Percentiles rank a stretch among this genome's conserved stretches.
phyloP scores from a whole-genome alignment of 2,888 invertebrate genomes.

The Drosophila algonquin region DNA sequence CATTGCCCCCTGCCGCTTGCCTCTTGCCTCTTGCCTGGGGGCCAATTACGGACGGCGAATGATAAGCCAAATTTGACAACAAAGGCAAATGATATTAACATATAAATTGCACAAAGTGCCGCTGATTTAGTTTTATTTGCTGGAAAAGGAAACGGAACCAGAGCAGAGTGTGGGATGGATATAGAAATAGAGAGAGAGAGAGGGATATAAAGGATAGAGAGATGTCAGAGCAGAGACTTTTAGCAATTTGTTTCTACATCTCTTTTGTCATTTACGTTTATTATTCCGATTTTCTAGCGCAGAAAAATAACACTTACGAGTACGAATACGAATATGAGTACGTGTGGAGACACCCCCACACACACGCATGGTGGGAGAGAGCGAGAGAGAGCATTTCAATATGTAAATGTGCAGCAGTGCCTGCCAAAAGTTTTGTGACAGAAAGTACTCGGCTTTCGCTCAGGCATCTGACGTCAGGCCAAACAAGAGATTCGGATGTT shows the following conservation, averaged over 20 bases:
- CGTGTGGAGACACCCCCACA: conserved; percentile 16
- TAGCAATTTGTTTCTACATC: conserved; percentile 71
- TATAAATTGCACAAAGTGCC: conserved; percentile 79
- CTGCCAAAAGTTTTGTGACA: conserved; percentile 46
- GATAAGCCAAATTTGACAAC: conserved; percentile 58
- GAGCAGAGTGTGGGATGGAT: background rate
- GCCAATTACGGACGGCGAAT: conserved; percentile 60
- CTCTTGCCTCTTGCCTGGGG: conserved; percentile 10
- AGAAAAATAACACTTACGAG: conserved; percentile 80
- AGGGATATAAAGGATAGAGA: background rate
- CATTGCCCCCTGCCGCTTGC: background rate
- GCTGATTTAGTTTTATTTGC: conserved; percentile 71
- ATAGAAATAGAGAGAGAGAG: background rate
- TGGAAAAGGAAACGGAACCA: conserved; percentile 28
- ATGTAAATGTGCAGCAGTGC: conserved; percentile 31
- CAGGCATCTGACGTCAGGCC: conserved; percentile 54
- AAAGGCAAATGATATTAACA: conserved; percentile 78
- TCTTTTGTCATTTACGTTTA: conserved; percentile 75
- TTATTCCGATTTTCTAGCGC: conserved; percentile 80
- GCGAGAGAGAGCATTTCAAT: conserved; percentile 6
- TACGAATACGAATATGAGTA: conserved; percentile 50
- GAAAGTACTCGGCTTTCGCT: conserved; percentile 16
- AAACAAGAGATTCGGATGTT: conserved; percentile 34
- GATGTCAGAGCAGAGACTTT: conserved; percentile 25
- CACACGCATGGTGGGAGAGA: background rate